A percentile compares a stretch with the other conserved stretches of the same genome.
Evolutionary conservation across 2,113 vertebrate species (phyloP).

Genomic region (cat (Felis catus)): F.catus_Fca126_mat1.0 CM031416.1:80120001-80120500

Average conservation of each 20-base stretch:
- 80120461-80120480: too few relatives aligned
- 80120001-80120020: neutral
- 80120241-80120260: neutral
- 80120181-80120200: neutral
- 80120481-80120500: too few relatives aligned
- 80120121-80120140: neutral
- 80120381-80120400: neutral
- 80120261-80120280: neutral
- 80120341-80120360: neutral
- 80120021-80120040: neutral
- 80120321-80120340: neutral
- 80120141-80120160: neutral
- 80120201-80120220: neutral
- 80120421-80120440: neutral
- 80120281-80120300: neutral
- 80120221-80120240: neutral
- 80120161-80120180: neutral
- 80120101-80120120: neutral
- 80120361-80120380: neutral
- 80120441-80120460: too few relatives aligned
- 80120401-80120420: neutral
- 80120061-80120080: too few relatives aligned
- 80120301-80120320: neutral
- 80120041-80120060: too few relatives aligned
- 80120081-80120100: too few relatives aligned